Conservation (phyloP, 1,140 invertebrate genomes). For the Diorhabda sublineata region DNA sequence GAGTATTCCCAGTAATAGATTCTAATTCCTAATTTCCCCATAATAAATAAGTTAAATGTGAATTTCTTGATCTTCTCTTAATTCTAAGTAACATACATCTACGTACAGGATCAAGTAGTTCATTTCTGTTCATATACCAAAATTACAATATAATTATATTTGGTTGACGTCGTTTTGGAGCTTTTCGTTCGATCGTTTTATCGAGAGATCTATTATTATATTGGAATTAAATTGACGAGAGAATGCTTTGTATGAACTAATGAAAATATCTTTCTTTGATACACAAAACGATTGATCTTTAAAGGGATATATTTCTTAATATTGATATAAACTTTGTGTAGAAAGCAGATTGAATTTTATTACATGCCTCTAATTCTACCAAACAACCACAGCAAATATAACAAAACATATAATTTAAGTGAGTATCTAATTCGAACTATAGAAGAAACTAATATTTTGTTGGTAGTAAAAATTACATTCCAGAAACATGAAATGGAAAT, state of each 20-base stretch:
- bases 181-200: not conserved
- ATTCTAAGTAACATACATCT: too few species aligned
- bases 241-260: not conserved
- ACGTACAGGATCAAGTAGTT: too few species aligned
- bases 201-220: not conserved
- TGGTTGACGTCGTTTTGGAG: not conserved
- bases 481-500: too few species aligned
- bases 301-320: not conserved
- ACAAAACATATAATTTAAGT: not conserved
- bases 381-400: not conserved
- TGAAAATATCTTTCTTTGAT: conserved; percentile 3
- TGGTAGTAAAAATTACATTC: too few species aligned
- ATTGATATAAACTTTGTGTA: not conserved
- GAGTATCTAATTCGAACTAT: too few species aligned
- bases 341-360: not conserved
- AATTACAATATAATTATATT: not conserved
- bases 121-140: not conserved
- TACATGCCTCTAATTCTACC: not conserved
- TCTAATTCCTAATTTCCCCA: too few species aligned
- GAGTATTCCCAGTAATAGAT: too few species aligned
- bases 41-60: too few species aligned
- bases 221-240: not conserved
- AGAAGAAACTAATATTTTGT: too few species aligned
- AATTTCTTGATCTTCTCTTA: too few species aligned
- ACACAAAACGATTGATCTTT: not conserved